A percentile compares a stretch with the other conserved stretches of the same genome.
Conservation (phyloP, 1,140 invertebrate species). For the Daktulosphaira vitifoliae region DNA sequence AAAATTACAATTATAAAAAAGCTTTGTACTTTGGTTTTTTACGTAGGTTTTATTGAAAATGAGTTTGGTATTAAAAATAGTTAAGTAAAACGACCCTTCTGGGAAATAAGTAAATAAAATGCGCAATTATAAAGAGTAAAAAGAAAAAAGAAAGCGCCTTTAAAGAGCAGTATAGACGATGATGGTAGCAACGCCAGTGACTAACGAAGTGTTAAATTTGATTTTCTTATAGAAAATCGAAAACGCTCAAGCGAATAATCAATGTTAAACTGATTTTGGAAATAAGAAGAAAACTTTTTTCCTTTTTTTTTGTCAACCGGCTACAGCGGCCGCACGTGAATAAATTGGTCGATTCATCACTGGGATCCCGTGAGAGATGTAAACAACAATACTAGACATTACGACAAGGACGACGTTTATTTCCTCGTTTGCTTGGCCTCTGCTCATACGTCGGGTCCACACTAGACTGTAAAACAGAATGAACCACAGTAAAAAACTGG, state of each 20-base stretch:
- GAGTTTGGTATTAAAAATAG: no score
- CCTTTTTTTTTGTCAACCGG: not conserved
- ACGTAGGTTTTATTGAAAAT: no score
- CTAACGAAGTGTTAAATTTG: constrained; percentile 8
- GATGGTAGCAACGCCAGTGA: not conserved
- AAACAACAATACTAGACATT: constrained; percentile 29
- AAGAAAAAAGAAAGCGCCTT: no score
- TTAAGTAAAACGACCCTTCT: no score
- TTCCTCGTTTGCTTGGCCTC: not conserved
- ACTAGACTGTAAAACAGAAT: not conserved
- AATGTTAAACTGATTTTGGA: constrained; percentile 5
- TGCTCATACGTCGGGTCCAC: not conserved
- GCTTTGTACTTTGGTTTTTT: no score
- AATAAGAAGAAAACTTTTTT: no score
- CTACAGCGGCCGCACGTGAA: not conserved
- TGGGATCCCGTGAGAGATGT: constrained; percentile 28
- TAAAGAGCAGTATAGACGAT: no score
- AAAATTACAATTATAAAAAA: no score
- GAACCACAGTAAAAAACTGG: not conserved
- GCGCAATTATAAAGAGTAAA: no score
- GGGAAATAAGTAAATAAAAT: no score
- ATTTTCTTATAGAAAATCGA: constrained; percentile 14
- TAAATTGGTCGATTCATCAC: constrained; percentile 24
- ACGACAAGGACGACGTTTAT: constrained; percentile 1
- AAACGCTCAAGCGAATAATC: constrained; percentile 1